Conservation (phyloP, 2,797 vertebrate genomes). For the Sebastes kiyomatsui region DNA sequence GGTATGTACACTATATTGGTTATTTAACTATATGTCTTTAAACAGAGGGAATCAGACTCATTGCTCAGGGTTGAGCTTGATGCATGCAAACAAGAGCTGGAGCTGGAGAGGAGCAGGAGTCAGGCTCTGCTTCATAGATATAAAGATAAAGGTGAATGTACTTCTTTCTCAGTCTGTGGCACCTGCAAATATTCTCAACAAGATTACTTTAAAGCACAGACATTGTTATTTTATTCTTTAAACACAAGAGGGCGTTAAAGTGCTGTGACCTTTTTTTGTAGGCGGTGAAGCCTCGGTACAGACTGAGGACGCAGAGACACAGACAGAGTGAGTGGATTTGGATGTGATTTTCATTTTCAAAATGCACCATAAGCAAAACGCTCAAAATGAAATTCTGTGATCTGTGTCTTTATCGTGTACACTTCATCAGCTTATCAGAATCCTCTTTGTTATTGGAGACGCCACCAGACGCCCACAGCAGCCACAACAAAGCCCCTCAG, state of each 20-base stretch:
- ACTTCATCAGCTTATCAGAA: constrained; percentile 52
- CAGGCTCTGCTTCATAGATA: constrained; percentile 43
- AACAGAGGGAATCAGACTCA: constrained; percentile 55
- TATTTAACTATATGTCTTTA: background rate
- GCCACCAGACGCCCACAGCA: constrained; percentile 12
- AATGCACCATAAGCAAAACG: constrained; percentile 20
- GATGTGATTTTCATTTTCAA: constrained; percentile 37
- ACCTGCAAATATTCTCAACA: background rate
- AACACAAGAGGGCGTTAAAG: constrained; percentile 57
- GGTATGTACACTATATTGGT: background rate
- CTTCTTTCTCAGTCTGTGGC: background rate
- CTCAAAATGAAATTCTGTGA: constrained; percentile 36
- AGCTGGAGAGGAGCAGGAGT: constrained; percentile 65
- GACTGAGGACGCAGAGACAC: constrained; percentile 46
- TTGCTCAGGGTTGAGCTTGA: constrained; percentile 61
- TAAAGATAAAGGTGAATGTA: constrained; percentile 21
- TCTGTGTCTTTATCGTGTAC: constrained; percentile 16
- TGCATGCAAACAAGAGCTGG: constrained; percentile 64
- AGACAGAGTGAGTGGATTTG: constrained; percentile 67
- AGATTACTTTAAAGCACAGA: background rate
- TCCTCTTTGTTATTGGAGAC: constrained; percentile 37
- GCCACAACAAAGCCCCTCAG: constrained; percentile 52
- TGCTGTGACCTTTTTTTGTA: constrained; percentile 46
- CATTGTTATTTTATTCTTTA: background rate
- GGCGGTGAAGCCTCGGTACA: constrained; percentile 26